Conservation (phyloP, 1,140 invertebrate genomes). For the Heliconius congener region DNA sequence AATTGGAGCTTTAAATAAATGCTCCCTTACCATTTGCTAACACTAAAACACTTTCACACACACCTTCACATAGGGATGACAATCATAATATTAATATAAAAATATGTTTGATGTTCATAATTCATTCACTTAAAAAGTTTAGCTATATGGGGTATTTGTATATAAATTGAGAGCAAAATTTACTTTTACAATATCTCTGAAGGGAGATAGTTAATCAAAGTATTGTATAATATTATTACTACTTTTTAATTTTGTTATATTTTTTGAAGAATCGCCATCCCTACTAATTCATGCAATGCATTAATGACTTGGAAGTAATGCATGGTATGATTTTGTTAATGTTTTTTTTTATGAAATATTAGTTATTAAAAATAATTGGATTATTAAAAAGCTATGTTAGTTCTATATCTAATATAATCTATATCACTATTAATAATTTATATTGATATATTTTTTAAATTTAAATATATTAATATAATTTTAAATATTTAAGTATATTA, state of each 20-base stretch:
- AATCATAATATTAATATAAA: background rate
- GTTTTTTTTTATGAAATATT: background rate
- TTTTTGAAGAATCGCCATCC: background rate
- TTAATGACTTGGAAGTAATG: background rate
- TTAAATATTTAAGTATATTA: too few relatives aligned
- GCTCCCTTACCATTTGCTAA: background rate
- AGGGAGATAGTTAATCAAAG: too few relatives aligned
- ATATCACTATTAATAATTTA: too few relatives aligned
- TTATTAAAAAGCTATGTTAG: background rate
- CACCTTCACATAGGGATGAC: background rate
- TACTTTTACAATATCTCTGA: too few relatives aligned
- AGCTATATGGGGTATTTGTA: too few relatives aligned
- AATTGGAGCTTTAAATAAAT: background rate
- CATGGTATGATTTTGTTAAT: background rate
- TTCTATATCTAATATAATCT: background rate
- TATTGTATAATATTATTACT: too few relatives aligned
- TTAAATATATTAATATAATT: too few relatives aligned
- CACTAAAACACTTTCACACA: background rate
- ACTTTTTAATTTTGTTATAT: background rate
- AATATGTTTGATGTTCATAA: background rate
- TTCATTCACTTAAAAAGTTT: background rate
- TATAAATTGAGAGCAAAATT: too few relatives aligned
- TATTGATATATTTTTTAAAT: too few relatives aligned
- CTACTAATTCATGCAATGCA: conserved; percentile 5
- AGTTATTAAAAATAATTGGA: background rate